Evolutionary conservation across 1,140 invertebrate species (phyloP).

Genomic region (Chrysoperla carnea): DNA sequence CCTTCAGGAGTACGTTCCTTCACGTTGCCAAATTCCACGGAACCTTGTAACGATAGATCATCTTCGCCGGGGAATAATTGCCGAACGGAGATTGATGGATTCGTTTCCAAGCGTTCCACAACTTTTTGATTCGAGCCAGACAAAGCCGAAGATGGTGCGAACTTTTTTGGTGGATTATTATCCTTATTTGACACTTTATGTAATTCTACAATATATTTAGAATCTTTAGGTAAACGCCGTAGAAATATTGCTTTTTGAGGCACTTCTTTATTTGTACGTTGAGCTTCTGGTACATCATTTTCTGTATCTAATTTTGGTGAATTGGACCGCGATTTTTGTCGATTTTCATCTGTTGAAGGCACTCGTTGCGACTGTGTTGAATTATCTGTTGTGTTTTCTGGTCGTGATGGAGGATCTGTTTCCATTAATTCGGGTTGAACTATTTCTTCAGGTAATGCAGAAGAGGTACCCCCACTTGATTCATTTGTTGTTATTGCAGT

Average conservation of each 20-base stretch:
- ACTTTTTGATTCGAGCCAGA: neutral
- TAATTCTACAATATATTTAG: neutral
- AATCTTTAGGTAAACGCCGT: neutral
- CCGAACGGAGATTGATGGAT: conserved; percentile 61
- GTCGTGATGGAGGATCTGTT: conserved; percentile 6
- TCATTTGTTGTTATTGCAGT: too few relatives aligned
- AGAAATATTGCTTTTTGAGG: neutral
- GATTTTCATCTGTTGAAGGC: conserved; percentile 14
- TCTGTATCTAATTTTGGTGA: conserved; percentile 2
- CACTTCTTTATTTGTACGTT: conserved; percentile 1
- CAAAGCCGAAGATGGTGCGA: too few relatives aligned
- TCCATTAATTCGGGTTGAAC: too few relatives aligned
- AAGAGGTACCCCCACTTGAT: too few relatives aligned
- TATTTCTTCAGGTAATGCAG: too few relatives aligned
- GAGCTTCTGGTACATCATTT: neutral
- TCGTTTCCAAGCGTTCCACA: conserved; percentile 35
- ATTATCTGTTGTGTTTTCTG: conserved; percentile 15
- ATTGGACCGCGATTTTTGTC: conserved; percentile 9
- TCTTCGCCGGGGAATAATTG: conserved; percentile 63
- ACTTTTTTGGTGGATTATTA: neutral
- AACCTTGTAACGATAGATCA: conserved; percentile 56
- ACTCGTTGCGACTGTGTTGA: conserved; percentile 18
- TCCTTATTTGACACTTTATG: conserved; percentile 11
- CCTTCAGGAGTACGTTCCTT: conserved; percentile 48
- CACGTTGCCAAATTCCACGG: conserved; percentile 47